Percentiles rank a stretch among this genome's conserved stretches.
phyloP scores from a whole-genome alignment of 2,797 vertebrate species.

The Poecilia picta region DNA sequence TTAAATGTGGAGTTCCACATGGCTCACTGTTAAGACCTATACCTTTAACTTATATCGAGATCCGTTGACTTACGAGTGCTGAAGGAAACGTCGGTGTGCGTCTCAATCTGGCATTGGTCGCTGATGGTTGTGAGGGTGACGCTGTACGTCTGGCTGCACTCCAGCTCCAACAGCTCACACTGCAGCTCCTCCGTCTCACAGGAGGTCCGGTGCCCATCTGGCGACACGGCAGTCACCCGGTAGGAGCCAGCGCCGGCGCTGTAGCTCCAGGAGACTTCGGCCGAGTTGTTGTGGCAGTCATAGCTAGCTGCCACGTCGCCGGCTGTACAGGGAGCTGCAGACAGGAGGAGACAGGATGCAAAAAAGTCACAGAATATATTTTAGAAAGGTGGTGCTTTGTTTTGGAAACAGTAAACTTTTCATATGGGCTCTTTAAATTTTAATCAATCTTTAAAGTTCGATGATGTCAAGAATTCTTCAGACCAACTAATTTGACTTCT shows the following conservation, averaged over 20 bases:
- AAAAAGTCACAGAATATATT: background rate
- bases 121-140: slow-evolving; percentile 66
- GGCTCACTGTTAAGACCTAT: background rate
- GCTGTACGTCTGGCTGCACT: slow-evolving; percentile 76
- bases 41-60: background rate
- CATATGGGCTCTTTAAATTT: too few species aligned
- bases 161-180: slow-evolving; percentile 71
- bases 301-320: slow-evolving; percentile 36
- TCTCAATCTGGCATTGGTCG: slow-evolving; percentile 54
- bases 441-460: too few species aligned
- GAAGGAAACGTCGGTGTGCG: slow-evolving; percentile 46
- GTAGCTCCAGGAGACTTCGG: slow-evolving; percentile 66
- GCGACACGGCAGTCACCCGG: slow-evolving; percentile 51
- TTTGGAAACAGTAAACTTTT: background rate
- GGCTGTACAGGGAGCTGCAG: slow-evolving; percentile 75
- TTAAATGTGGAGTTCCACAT: background rate
- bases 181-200: slow-evolving; percentile 51
- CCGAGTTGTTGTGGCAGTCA: slow-evolving; percentile 70
- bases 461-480: too few species aligned
- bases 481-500: too few species aligned
- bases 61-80: slow-evolving; percentile 74
- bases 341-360: background rate
- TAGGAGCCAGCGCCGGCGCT: slow-evolving; percentile 64
- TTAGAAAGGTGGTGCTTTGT: background rate
- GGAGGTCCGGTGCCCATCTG: slow-evolving; percentile 43